These are phyloP conservation scores for Hirundichthys speculiger DNA, from an alignment of 2,113 vertebrate species.

Conservation along the genomic window DNA sequence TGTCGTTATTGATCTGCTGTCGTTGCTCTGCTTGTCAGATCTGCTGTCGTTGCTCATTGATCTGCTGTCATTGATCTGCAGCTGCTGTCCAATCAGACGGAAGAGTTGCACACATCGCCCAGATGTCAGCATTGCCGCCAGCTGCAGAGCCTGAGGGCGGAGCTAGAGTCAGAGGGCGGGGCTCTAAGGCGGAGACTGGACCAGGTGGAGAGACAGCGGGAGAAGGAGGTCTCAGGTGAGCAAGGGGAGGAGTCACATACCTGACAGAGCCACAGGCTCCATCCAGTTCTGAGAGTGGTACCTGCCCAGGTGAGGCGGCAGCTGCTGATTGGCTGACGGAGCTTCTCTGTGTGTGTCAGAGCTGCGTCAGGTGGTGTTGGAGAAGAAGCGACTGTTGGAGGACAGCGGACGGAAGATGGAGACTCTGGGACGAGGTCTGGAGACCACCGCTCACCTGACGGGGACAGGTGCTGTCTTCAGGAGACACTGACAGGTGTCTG, in stretches of 20 bases:
- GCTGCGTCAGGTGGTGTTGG: constrained; percentile 78
- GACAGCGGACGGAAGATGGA: constrained; percentile 75
- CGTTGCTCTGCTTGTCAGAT: too few species aligned
- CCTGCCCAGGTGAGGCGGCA: constrained; percentile 8
- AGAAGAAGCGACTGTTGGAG: constrained; percentile 84
- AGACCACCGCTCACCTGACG: not conserved
- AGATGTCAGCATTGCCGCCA: too few species aligned
- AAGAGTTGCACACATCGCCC: too few species aligned
- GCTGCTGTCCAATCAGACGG: constrained; percentile 56
- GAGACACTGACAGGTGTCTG: too few species aligned
- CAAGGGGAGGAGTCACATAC: not conserved
- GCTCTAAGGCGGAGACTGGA: constrained; percentile 69
- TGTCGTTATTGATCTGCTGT: too few species aligned
- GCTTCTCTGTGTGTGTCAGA: constrained; percentile 58
- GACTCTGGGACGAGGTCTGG: constrained; percentile 77
- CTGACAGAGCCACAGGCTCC: too few species aligned
- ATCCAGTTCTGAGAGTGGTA: too few species aligned
- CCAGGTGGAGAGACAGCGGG: constrained; percentile 50
- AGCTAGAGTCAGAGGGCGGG: constrained; percentile 65
- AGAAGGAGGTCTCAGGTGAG: constrained; percentile 26
- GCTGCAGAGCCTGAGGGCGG: constrained; percentile 65
- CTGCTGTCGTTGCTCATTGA: too few species aligned
- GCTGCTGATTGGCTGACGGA: too few species aligned
- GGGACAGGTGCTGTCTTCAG: too few species aligned
- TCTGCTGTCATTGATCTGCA: too few species aligned